Percentiles rank a stretch among this genome's conserved stretches.
Conservation (phyloP, 2,888 invertebrate species). For the Nomada ruficornis region DNA sequence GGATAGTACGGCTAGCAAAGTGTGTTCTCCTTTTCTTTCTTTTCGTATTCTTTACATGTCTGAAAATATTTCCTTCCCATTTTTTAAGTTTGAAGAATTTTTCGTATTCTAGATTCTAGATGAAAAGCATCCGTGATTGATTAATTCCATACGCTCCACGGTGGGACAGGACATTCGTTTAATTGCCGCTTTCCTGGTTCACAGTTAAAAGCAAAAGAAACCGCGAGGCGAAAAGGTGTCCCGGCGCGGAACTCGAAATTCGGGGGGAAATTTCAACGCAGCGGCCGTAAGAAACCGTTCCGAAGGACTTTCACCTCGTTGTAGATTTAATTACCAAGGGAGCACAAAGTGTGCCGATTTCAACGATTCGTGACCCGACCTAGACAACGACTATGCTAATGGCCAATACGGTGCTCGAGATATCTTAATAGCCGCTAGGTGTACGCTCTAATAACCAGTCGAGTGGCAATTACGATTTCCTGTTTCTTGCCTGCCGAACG, state of each 20-base stretch:
- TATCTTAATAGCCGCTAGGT: constrained; percentile 62
- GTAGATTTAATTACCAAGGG: constrained; percentile 48
- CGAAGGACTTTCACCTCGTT: constrained; percentile 53
- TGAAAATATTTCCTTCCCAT: too few relatives aligned
- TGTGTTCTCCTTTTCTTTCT: constrained; percentile 53
- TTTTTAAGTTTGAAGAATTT: neutral
- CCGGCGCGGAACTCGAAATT: neutral
- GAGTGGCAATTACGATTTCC: constrained; percentile 67
- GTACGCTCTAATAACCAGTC: constrained; percentile 64
- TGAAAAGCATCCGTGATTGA: constrained; percentile 1
- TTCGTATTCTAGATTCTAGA: constrained; percentile 17
- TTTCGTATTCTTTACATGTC: constrained; percentile 3
- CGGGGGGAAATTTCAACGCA: constrained; percentile 17
- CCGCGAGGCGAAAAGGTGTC: neutral
- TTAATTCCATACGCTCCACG: neutral
- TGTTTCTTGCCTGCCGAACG: constrained; percentile 62
- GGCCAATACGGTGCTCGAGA: constrained; percentile 49
- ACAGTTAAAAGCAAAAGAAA: neutral
- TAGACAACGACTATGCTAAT: constrained; percentile 58
- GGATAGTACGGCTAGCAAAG: too few relatives aligned
- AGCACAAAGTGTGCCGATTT: constrained; percentile 54
- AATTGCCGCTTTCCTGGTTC: neutral
- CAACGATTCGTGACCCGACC: constrained; percentile 52
- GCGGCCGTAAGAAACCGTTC: constrained; percentile 22
- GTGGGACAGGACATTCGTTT: neutral